Base-by-base conservation (phyloP, 2,888 invertebrate species). In the Hydraecia micacea region DNA sequence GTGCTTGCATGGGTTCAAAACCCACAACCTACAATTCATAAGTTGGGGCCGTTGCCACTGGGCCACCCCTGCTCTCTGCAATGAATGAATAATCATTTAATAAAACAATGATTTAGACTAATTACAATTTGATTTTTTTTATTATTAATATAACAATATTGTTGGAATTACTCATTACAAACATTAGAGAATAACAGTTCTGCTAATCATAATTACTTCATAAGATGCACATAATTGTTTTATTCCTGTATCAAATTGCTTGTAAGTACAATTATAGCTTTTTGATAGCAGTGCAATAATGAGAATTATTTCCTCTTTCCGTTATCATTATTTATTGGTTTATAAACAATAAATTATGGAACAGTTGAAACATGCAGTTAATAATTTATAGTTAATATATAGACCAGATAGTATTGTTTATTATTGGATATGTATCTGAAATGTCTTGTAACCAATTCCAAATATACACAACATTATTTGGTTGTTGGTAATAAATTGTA, bases 241-340 rank as follows among this genome's bases (percentile, higher is more conserved):
- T 65, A 63, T 52, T 55, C 78, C 25, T 77, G 46, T 74, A 60
- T 68, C 25, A 62, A 69, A 83, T 83, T 71, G 46, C 77, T 77
- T 77, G 46, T 75, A 79, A 72, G 25, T 69, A 39, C 52, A 55
- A 67, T 73, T 77, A 84, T 62, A 78, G 69, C 72, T 72, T 80
- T 76, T 73, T 84, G 78, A 87, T 86, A 86, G 70, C n/a, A 77
- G 0, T 39, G 39, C 32, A 74, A 66, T 77, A 79, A 73, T 65
- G 46, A 75, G 70, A 28, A 77, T 79, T 77, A 72, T 81, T 87
- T 89, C 87, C 87, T 75, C 49, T 75, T 83, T 75, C 68, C 46
- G 42, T 83, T 88, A 89, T 86, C 83, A 77, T 66, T 66, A 58
- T 84, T 87, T 81, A 88, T 82, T 69, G 65, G 52, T 67, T 49